phyloP scores from a whole-genome alignment of 2,888 invertebrate species.

The Nemotelus pantherinus region DNA sequence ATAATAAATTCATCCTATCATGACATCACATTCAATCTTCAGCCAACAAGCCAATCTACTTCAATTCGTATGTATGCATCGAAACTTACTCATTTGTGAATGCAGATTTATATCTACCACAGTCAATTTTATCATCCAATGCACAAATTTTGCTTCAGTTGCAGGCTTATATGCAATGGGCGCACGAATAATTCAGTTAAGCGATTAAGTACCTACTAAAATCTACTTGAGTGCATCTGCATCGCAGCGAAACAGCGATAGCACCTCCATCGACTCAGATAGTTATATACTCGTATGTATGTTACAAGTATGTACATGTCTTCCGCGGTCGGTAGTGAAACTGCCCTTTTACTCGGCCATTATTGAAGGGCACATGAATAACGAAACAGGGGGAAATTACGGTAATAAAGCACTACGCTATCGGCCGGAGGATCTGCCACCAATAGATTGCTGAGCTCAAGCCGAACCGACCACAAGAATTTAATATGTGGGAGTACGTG shows the following conservation, averaged over 20 bases:
- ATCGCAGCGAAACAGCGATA: neutral
- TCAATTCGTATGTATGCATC: no score
- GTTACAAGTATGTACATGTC: neutral
- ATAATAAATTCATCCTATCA: no score
- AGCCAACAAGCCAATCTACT: no score
- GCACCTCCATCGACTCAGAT: neutral
- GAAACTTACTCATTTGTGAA: no score
- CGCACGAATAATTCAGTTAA: conserved; percentile 7
- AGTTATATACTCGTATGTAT: no score
- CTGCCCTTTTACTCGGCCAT: conserved; percentile 34
- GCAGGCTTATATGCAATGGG: neutral
- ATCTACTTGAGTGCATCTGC: neutral
- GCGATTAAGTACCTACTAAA: neutral
- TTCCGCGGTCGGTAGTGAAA: neutral
- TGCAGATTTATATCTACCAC: no score
- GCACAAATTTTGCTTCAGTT: conserved; percentile 27
- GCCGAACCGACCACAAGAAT: neutral
- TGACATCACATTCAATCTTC: no score
- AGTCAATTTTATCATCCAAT: conserved; percentile 26
- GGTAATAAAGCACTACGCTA: conserved; percentile 44
- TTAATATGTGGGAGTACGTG: neutral
- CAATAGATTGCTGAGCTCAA: conserved; percentile 41
- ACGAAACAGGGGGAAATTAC: conserved; percentile 46
- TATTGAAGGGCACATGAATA: conserved; percentile 42
- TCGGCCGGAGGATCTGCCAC: conserved; percentile 43